Base-by-base conservation (phyloP, 2,113 vertebrate species). In the Ascaphus truei region DNA sequence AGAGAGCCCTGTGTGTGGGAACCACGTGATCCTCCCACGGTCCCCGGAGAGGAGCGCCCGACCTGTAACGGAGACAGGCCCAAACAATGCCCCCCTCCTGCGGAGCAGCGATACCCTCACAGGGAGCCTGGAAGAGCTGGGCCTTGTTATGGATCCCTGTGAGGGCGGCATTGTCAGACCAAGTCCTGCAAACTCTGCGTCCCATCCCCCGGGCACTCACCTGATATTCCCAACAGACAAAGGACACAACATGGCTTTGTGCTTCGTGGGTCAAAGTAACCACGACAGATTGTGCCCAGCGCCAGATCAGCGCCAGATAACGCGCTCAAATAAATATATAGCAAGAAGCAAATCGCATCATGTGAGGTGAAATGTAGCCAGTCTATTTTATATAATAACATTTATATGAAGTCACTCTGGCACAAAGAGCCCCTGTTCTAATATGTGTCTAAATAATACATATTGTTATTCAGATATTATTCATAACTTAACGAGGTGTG, bases 151-250 rank as follows among this genome's bases (percentile, higher is more conserved):
- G 1, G 45, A 51, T 57, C 51, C 20, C 51, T 67, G 37, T 58
- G 39, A 58, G n/a, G 65, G 39, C 20, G 8, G 26, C 53, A 68
- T 68, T 68, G 65, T 68, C 12, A 29, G 30, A 3, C 43, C 18
- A 20, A 22, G 41, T n/a, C 1, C 8, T 5, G 34, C n/a, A 15
- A 3, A 37, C 22, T 61, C 30, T 20, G 9, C n/a, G n/a, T n/a
- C n/a, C n/a, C n/a, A n/a, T n/a, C 11, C 11, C 13, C 61, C 13
- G 2, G 27, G 15, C 31, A 18, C 7, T 20, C 18, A 51, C 30
- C 23, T 6, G 22, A 25, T 16, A 36, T 39, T 41, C 26, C 27
- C 51, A 66, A 10, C 45, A 51, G 6, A 26, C 45, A 22, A 29
- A 8, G 4, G 20, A 15, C 8, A 68, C 65, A 68, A 58, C 18